Evolutionary conservation across 2,113 vertebrate species (phyloP), one percentile per base, ranked within the genome.

Genomic region (Euleptes europaea): DNA sequence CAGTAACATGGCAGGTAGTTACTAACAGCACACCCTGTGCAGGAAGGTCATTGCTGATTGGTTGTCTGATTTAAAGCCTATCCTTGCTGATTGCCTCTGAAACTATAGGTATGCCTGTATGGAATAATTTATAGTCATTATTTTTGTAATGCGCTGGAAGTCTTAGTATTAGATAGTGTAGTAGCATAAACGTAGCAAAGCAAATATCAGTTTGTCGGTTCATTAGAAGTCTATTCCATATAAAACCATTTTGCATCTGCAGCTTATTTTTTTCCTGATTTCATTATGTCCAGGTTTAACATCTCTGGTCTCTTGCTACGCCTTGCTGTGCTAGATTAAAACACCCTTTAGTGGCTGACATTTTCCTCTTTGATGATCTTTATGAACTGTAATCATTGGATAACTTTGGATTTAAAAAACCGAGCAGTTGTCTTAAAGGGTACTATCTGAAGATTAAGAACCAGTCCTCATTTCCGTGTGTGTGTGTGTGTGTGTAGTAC

Each of bases 51-150:
- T 90, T 84, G 80, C 83, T 85, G 82, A 85, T 75, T 84, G 83
- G 85, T 51, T 86, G 83, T 69, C 69, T 85, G 88, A 90, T 90
- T 87, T 90, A 87, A 87, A 82, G 85, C 78, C 80, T 84, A 65
- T 65, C 83, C 67, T 82, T 87, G 82, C 69, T 78, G 79, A 85
- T 80, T 84, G 88, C 78, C 74, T 90, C 78, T 57, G 63, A 87
- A 84, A 67, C 60, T 42, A 84, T 69, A 63, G 54, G 40, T 82
- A 75, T 70, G 49, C 79, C 79, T 85, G 82, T 71, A 82, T 87
- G 69, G 74, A 84, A 82, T 90, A 90, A 82, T 90, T 84, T 87
- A 84, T 87, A 85, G 84, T 85, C 60, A 70, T 86, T 73, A 86
- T 84, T 87, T 69, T 78, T 66, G 47, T 82, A 87, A 90, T 80